Evolutionary conservation across 2,888 invertebrate genomes (phyloP).

Genomic region (Agrochola lychnidis): DNA sequence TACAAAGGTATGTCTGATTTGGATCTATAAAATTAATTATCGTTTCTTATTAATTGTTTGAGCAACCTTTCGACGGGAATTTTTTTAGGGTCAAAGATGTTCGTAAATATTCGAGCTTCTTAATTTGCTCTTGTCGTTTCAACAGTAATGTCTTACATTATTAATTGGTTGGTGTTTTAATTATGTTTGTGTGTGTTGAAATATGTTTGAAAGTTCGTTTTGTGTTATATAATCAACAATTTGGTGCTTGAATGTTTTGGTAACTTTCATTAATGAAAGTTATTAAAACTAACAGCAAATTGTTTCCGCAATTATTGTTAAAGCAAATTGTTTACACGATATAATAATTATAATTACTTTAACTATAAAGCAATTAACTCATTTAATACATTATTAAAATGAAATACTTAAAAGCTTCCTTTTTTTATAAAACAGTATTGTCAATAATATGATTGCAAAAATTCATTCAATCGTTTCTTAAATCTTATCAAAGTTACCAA

Average conservation of each 20-base stretch:
- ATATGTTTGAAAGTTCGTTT: conserved; percentile 47
- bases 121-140: conserved; percentile 73
- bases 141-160: conserved; percentile 67
- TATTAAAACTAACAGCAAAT: not conserved
- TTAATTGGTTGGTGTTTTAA: conserved; percentile 76
- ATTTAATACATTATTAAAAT: not conserved
- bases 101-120: conserved; percentile 74
- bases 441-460: not conserved
- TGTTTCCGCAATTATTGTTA: conserved; percentile 1
- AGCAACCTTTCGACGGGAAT: conserved; percentile 69
- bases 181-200: conserved; percentile 69
- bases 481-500: not conserved
- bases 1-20: conserved; percentile 65
- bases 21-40: conserved; percentile 80
- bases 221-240: conserved; percentile 15
- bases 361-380: not conserved
- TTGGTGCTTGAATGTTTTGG: not conserved
- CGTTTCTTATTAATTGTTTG: conserved; percentile 77
- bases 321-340: not conserved
- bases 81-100: conserved; percentile 83
- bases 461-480: not conserved
- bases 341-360: not conserved
- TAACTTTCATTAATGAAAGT: conserved; percentile 1
- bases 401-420: not conserved
- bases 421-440: too few species aligned